Conservation (phyloP, 1,140 invertebrate species). For the Condylostylus longicornis region DNA sequence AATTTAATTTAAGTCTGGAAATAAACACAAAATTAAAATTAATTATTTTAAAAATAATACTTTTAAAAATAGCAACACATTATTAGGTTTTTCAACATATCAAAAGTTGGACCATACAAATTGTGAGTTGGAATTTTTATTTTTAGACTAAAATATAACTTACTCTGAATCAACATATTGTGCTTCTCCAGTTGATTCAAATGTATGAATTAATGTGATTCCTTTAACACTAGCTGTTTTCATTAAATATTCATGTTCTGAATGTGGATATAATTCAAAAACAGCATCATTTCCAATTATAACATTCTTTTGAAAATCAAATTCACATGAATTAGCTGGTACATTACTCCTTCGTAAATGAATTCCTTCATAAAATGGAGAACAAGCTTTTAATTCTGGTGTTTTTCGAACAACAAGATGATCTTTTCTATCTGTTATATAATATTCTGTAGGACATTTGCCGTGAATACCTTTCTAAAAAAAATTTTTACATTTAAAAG, state of each 20-base stretch:
- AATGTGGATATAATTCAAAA: slow-evolving; percentile 24
- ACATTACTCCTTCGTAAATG: slow-evolving; percentile 28
- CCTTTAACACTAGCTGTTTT: slow-evolving; percentile 28
- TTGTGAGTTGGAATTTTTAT: neutral
- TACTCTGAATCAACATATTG: slow-evolving; percentile 29
- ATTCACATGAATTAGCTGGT: slow-evolving; percentile 26
- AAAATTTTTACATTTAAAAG: neutral
- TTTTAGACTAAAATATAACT: neutral
- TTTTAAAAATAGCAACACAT: too few relatives aligned
- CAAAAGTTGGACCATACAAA: too few relatives aligned
- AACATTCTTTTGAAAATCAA: slow-evolving; percentile 29
- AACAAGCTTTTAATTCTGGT: slow-evolving; percentile 25
- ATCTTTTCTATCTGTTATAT: slow-evolving; percentile 28
- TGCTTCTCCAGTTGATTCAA: slow-evolving; percentile 29
- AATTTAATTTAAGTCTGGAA: slow-evolving; percentile 20
- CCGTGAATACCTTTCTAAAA: slow-evolving; percentile 27
- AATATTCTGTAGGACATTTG: slow-evolving; percentile 29
- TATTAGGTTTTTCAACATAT: too few relatives aligned
- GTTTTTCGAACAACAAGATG: slow-evolving; percentile 28
- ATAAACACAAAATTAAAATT: neutral
- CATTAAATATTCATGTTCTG: slow-evolving; percentile 26
- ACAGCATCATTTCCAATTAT: slow-evolving; percentile 30
- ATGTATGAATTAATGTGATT: slow-evolving; percentile 27
- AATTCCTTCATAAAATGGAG: slow-evolving; percentile 23
- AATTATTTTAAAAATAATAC: neutral